Percentiles rank a stretch among this genome's conserved stretches.
These are phyloP conservation scores for Carcharodon carcharias DNA, from an alignment of 2,797 vertebrate species.

Conservation along the genomic window DNA sequence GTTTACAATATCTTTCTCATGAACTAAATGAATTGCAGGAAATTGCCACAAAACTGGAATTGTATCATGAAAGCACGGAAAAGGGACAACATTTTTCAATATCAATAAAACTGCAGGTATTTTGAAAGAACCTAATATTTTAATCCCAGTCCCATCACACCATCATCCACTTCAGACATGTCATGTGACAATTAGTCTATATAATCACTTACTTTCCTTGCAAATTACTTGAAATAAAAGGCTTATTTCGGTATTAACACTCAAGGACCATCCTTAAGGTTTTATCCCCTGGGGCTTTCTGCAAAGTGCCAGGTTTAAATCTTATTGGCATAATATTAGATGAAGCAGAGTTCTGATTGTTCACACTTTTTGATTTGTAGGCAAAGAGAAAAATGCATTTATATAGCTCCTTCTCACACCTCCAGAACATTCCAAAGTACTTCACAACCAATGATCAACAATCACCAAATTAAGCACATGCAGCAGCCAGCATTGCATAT, in stretches of 20 bases:
- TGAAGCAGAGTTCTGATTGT: background rate
- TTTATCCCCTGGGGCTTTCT: background rate
- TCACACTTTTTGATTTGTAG: no score
- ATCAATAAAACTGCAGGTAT: background rate
- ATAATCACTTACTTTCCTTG: background rate
- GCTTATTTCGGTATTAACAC: background rate
- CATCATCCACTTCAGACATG: background rate
- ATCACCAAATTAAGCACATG: background rate
- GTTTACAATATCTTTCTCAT: background rate
- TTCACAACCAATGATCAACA: background rate
- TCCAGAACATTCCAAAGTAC: background rate
- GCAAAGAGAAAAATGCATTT: background rate
- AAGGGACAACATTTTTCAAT: background rate
- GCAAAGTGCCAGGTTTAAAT: background rate
- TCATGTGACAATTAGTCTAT: background rate
- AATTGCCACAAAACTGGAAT: background rate
- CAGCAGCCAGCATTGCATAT: no score
- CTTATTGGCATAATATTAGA: background rate
- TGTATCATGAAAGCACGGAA: background rate
- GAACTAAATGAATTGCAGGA: background rate
- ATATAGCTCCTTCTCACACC: background rate
- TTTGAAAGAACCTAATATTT: background rate
- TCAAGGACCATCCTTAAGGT: background rate
- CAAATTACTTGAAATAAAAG: background rate
- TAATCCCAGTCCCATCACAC: background rate